Percentiles rank a stretch among this genome's conserved stretches.
These are phyloP conservation scores for Centropristis striata DNA, from an alignment of 2,113 vertebrate genomes.

Conservation along the genomic window DNA sequence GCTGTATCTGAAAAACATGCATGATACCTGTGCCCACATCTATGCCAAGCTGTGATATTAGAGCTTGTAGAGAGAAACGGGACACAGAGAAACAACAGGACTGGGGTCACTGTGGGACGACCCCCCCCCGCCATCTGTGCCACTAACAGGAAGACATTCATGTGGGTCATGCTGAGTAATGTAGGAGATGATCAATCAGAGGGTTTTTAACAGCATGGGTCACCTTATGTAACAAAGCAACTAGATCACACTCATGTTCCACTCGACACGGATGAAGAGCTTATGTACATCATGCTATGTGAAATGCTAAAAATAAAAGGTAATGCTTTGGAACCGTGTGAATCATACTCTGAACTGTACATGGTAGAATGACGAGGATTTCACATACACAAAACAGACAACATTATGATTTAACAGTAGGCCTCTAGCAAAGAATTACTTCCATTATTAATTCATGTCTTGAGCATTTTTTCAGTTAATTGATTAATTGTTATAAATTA, in stretches of 20 bases:
- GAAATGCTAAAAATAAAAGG: not conserved
- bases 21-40: slow-evolving; percentile 88
- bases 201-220: not conserved
- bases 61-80: slow-evolving; percentile 85
- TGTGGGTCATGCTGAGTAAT: slow-evolving; percentile 21
- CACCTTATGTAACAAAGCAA: slow-evolving; percentile 31
- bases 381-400: slow-evolving; percentile 20
- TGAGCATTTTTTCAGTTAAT: not conserved
- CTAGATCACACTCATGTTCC: slow-evolving; percentile 39
- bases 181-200: not conserved
- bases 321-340: not conserved
- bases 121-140: slow-evolving; percentile 3
- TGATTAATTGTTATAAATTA: not conserved
- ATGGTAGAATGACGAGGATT: not conserved
- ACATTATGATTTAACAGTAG: not conserved
- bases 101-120: slow-evolving; percentile 74
- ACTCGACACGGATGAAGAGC: slow-evolving; percentile 3
- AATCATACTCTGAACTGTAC: not conserved
- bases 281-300: slow-evolving; percentile 19
- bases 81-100: slow-evolving; percentile 85
- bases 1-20: slow-evolving; percentile 52
- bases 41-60: slow-evolving; percentile 87
- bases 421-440: not conserved
- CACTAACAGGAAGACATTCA: slow-evolving; percentile 6
- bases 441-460: not conserved